Conservation (phyloP, 2,888 invertebrate genomes). For the Amorpha juglandis region DNA sequence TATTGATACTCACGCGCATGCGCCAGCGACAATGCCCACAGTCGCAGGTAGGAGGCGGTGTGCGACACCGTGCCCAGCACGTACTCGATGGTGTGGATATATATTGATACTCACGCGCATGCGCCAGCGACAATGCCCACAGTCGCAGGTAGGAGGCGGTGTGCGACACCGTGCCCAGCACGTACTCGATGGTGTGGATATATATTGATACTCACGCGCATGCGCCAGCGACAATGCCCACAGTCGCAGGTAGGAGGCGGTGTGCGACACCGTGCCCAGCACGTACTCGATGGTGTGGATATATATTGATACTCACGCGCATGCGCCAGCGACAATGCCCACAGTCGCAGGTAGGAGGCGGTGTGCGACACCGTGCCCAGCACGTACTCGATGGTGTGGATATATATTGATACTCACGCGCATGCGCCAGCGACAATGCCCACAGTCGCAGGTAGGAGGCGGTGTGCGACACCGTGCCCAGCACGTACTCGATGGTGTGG, state of each 20-base stretch:
- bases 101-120: constrained; percentile 89
- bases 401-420: constrained; percentile 89
- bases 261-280: constrained; percentile 95
- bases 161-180: constrained; percentile 95
- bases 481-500: constrained; percentile 95
- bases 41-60: constrained; percentile 94
- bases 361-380: constrained; percentile 96
- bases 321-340: constrained; percentile 95
- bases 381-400: constrained; percentile 96
- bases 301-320: constrained; percentile 88
- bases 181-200: constrained; percentile 97
- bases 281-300: constrained; percentile 97
- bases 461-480: constrained; percentile 96
- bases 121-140: constrained; percentile 95
- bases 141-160: constrained; percentile 95
- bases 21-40: constrained; percentile 95
- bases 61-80: constrained; percentile 95
- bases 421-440: constrained; percentile 95
- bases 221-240: constrained; percentile 96
- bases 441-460: constrained; percentile 95
- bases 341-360: constrained; percentile 94
- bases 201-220: constrained; percentile 88
- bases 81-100: constrained; percentile 96
- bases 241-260: constrained; percentile 94
- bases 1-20: constrained; percentile 90